These are phyloP conservation scores for Telmatochromis brachygnathus DNA, from an alignment of 2,113 vertebrate genomes.

Conservation along the genomic window DNA sequence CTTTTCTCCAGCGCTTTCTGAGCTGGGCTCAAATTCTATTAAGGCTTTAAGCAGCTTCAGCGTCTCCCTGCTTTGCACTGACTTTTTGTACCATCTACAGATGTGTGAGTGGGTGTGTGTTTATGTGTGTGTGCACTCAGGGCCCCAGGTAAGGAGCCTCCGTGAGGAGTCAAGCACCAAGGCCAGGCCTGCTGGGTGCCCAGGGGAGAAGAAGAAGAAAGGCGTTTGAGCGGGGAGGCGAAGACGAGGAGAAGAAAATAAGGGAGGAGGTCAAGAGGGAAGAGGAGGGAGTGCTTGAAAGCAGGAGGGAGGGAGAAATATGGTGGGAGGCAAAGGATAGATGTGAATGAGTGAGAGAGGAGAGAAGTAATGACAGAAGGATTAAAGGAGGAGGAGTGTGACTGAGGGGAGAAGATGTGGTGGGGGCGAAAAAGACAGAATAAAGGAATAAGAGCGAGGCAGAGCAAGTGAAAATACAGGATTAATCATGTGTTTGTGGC, in stretches of 20 bases:
- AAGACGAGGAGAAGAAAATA: slow-evolving; percentile 52
- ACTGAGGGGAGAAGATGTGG: slow-evolving; percentile 19
- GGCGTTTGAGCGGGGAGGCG: slow-evolving; percentile 65
- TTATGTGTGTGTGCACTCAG: slow-evolving; percentile 27
- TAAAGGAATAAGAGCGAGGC: slow-evolving; percentile 4
- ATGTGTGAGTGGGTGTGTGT: slow-evolving; percentile 35
- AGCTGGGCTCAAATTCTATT: slow-evolving; percentile 73
- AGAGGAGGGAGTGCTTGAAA: slow-evolving; percentile 24
- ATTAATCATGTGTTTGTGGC: slow-evolving; percentile 40
- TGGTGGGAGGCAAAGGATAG: slow-evolving; percentile 47
- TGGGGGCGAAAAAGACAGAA: not conserved
- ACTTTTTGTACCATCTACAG: slow-evolving; percentile 39
- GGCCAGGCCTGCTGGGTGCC: slow-evolving; percentile 80
- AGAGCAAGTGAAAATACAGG: slow-evolving; percentile 24
- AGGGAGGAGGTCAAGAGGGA: slow-evolving; percentile 44
- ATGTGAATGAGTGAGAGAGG: slow-evolving; percentile 36
- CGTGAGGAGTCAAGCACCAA: slow-evolving; percentile 82
- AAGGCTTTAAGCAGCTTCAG: slow-evolving; percentile 62
- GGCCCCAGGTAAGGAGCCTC: slow-evolving; percentile 86
- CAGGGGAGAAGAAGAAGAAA: slow-evolving; percentile 69
- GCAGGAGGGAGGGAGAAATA: slow-evolving; percentile 30
- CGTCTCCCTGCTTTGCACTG: slow-evolving; percentile 31
- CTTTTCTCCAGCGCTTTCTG: slow-evolving; percentile 67
- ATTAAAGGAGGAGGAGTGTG: slow-evolving; percentile 29
- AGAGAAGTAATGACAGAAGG: slow-evolving; percentile 33